phyloP scores from a whole-genome alignment of 2,113 vertebrate species.

The Stictonetta naevosa region DNA sequence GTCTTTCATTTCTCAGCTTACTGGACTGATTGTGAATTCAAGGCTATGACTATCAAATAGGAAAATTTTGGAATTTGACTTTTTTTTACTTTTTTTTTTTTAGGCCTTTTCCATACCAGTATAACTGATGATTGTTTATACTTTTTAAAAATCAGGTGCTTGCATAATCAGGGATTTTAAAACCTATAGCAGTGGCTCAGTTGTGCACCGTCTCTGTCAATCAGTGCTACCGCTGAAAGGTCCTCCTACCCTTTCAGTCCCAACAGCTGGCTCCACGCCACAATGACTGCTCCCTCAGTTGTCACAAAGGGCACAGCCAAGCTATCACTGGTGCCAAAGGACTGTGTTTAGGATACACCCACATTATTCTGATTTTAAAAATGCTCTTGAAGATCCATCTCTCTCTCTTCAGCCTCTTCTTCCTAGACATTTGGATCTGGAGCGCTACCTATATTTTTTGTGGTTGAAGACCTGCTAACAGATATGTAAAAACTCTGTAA shows the following conservation, averaged over 20 bases:
- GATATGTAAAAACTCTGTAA: not conserved
- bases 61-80: not conserved
- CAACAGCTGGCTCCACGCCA: not conserved
- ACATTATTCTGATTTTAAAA: not conserved
- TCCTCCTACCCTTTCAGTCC: not conserved
- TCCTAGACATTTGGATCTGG: not conserved
- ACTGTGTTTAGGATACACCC: not conserved
- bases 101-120: not conserved
- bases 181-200: not conserved
- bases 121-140: not conserved
- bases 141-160: not conserved
- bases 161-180: not conserved
- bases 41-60: not conserved
- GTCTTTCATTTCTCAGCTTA: too few species aligned
- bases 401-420: not conserved
- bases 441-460: not conserved
- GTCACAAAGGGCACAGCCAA: not conserved
- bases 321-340: not conserved
- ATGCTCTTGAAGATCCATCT: not conserved
- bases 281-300: not conserved
- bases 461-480: not conserved
- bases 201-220: not conserved
- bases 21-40: not conserved
- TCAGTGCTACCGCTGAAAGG: not conserved
- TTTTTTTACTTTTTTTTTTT: not conserved